Evolutionary conservation across 2,888 invertebrate genomes (phyloP), one percentile per base, ranked within the genome.

Genomic region (Drosophila mettleri): DNA sequence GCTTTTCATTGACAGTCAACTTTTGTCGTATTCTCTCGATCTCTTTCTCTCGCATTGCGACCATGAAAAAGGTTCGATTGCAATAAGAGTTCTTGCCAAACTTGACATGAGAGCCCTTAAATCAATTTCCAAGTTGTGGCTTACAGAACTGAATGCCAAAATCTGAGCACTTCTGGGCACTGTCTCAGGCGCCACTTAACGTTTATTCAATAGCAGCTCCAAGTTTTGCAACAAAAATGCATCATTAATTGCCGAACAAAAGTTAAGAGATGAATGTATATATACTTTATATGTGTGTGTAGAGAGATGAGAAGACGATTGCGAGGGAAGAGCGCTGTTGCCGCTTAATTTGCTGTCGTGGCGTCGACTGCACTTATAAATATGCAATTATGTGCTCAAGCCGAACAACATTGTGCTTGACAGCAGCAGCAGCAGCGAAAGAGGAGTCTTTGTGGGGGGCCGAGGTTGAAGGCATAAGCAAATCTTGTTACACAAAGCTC

Each of bases 401-500:
- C 69, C 74, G 74, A 74, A 79, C 74, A 81, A 79, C 77, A 81
- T 62, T 78, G 78, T 80, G 78, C 70, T 66, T 65, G 57, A 64
- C 46, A 55, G 65, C 51, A 18, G 34, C 38, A n/a, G n/a, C n/a
- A n/a, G 39, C 8, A 16, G 34, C n/a, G n/a, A 39, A 57, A 45
- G 59, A 52, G 52, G 20, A 63, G 73, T 63, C 69, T 78, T 74
- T 64, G 49, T 39, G 20, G 1, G 18, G 10, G 27, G 29, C 34
- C 8, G 34, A n/a, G 59, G 41, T 41, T 41, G 65, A 8, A 46
- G 51, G 69, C 69, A 79, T 79, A 79, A 81, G 79, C 84, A 83
- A 86, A 84, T 86, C 81, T 71, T 79, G 86, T 80, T 73, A 75
- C 72, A 81, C 79, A 84, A 84, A 83, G 74, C 81, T 77, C 70